These are phyloP conservation scores for Anaspis maculata DNA, from an alignment of 2,888 invertebrate species.

Conservation along the genomic window DNA sequence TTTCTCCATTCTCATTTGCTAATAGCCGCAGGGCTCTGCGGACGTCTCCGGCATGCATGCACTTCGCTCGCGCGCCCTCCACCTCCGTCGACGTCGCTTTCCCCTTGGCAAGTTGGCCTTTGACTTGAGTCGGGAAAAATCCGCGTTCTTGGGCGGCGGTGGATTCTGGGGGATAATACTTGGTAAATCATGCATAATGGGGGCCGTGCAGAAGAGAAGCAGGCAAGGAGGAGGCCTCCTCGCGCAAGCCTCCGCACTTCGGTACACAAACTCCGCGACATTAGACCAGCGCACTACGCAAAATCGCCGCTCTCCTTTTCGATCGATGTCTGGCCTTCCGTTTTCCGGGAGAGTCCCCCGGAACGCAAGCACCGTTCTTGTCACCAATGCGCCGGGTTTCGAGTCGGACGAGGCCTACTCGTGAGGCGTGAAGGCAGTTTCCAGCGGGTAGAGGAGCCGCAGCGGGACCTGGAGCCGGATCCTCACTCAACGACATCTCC, in stretches of 20 bases:
- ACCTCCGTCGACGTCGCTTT: too few relatives aligned
- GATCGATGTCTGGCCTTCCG: conserved; percentile 21
- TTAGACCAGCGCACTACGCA: conserved; percentile 17
- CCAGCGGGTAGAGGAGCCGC: conserved; percentile 2
- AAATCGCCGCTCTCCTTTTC: conserved; percentile 19
- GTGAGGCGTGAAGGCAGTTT: conserved; percentile 12
- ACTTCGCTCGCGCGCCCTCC: too few relatives aligned
- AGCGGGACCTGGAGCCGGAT: conserved; percentile 23
- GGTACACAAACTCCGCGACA: conserved; percentile 3
- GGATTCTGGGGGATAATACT: too few relatives aligned
- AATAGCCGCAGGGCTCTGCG: too few relatives aligned
- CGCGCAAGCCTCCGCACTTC: conserved; percentile 9
- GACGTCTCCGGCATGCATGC: too few relatives aligned
- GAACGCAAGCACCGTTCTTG: conserved; percentile 10
- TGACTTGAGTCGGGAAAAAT: too few relatives aligned
- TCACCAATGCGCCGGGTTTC: conserved; percentile 4
- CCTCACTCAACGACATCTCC: conserved; percentile 23
- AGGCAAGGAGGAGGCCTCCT: too few relatives aligned
- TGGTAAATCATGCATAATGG: too few relatives aligned
- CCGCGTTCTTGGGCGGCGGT: too few relatives aligned
- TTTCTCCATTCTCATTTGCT: conserved; percentile 11
- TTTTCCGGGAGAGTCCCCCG: conserved; percentile 16
- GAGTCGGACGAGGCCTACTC: conserved; percentile 5
- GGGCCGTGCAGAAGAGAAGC: too few relatives aligned
- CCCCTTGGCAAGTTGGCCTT: too few relatives aligned